Evolutionary conservation across 2,797 vertebrate genomes (phyloP).

Genomic region (Argyrosomus regius): DNA sequence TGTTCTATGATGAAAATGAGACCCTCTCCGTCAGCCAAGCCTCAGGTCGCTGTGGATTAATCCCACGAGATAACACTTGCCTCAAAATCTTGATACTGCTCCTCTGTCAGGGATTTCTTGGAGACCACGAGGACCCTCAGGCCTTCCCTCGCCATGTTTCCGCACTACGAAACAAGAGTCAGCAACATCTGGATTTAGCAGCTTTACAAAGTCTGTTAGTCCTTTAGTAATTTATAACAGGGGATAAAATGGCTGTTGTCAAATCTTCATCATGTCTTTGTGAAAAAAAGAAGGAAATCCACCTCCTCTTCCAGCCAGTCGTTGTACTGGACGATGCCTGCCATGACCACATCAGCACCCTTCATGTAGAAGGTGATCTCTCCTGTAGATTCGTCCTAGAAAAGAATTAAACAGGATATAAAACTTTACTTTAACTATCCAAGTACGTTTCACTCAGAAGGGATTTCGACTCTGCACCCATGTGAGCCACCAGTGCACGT

Average conservation of each 20-base stretch:
- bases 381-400: conserved; percentile 94
- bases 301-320: conserved; percentile 99
- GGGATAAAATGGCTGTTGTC: conserved; percentile 7
- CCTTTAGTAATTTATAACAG: not conserved
- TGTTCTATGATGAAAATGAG: not conserved
- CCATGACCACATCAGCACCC: conserved; percentile 96
- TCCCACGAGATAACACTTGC: conserved; percentile 74
- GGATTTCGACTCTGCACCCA: not conserved
- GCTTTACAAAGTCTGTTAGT: not conserved
- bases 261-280: not conserved
- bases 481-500: not conserved
- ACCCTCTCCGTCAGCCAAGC: not conserved
- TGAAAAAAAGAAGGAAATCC: conserved; percentile 4
- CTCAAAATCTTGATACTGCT: conserved; percentile 99
- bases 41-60: not conserved
- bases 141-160: conserved; percentile 99
- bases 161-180: conserved; percentile 87
- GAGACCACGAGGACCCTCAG: conserved; percentile 96
- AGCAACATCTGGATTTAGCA: conserved; percentile 44
- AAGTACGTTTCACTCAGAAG: not conserved
- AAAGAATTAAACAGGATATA: conserved; percentile 6
- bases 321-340: conserved; percentile 97
- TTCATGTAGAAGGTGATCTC: conserved; percentile 99
- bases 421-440: not conserved
- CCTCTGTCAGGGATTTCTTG: conserved; percentile 97